Evolutionary conservation across 2,113 vertebrate species (phyloP).

Genomic region (Cheirogaleus medius): DNA sequence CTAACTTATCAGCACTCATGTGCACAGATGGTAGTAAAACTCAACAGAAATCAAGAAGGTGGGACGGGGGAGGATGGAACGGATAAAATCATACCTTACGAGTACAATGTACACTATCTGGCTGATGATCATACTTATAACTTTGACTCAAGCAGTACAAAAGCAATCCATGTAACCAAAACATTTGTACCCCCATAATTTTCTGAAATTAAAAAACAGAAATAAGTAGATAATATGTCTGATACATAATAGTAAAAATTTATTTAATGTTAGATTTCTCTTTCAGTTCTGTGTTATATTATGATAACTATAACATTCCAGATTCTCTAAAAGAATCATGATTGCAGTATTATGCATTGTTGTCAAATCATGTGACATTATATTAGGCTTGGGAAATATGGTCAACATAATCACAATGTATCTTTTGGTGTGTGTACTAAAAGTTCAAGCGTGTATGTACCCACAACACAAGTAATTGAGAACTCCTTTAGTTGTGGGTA

Average conservation of each 20-base stretch:
- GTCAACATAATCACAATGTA: neutral
- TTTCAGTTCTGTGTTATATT: neutral
- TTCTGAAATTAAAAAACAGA: neutral
- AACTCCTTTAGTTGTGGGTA: neutral
- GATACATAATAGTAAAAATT: neutral
- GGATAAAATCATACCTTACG: no score
- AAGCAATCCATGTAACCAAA: no score
- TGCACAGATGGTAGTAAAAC: no score
- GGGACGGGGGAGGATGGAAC: no score
- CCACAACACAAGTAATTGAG: constrained; percentile 36
- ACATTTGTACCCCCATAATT: no score
- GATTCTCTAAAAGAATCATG: neutral
- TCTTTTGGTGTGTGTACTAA: neutral
- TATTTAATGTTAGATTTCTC: neutral
- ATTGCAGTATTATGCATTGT: neutral
- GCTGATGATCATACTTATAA: no score
- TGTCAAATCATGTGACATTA: neutral
- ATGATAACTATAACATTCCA: neutral
- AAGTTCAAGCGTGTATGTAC: neutral
- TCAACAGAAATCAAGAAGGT: no score
- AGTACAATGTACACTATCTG: no score
- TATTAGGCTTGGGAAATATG: constrained; percentile 26
- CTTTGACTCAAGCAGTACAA: no score
- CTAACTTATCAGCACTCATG: no score
- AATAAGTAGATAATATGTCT: neutral